Evolutionary conservation across 1,140 invertebrate species (phyloP), one percentile per base, ranked within the genome.

Genomic region (Drosophila micromelanica): DNA sequence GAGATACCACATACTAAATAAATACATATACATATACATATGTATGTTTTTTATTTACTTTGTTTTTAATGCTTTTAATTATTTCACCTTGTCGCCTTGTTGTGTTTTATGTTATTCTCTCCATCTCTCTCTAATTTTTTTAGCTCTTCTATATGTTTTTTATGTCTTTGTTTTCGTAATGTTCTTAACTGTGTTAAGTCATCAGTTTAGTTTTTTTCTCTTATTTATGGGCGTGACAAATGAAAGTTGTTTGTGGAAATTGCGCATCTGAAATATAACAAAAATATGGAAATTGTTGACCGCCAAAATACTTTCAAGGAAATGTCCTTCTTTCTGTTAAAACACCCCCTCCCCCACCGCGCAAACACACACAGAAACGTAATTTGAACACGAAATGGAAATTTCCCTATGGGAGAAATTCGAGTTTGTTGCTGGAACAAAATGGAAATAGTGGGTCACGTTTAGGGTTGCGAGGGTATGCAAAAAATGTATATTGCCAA

Each of bases 1-100:
- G 46, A 35, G 48, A 15, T 27, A 15, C 23, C 5, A 48, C 20
- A 23, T 27, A 27, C 2, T 23, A 23, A 3, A 23, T 23, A 23
- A 1, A 23, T 23, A 23, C 20, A 23, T 23, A 2, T 23, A 23
- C 20, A 23, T 23, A 23, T 23, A 23, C 3, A 23, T 23, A 2
- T 51, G 20, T 27, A 38, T 62, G 11, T 30, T 5, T 27, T 30
- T 15, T 57, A 15, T 37, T 9, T 57, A 11, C 17, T 17, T 32
- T 27, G 7, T 37, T 38, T 49, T 59, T 59, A 40, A 80, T 67
- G 59, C 46, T 40, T 64, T 15, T 73, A 73, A 84, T 84, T 84
- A 79, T 48, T 51, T 78, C 13, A 40, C 20, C 52, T 74, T 63
- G 38, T 54, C 32, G 51, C 51, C 20, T 30, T 57, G 13, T 37